phyloP scores from a whole-genome alignment of 2,888 invertebrate species.

The Sycophila texana region DNA sequence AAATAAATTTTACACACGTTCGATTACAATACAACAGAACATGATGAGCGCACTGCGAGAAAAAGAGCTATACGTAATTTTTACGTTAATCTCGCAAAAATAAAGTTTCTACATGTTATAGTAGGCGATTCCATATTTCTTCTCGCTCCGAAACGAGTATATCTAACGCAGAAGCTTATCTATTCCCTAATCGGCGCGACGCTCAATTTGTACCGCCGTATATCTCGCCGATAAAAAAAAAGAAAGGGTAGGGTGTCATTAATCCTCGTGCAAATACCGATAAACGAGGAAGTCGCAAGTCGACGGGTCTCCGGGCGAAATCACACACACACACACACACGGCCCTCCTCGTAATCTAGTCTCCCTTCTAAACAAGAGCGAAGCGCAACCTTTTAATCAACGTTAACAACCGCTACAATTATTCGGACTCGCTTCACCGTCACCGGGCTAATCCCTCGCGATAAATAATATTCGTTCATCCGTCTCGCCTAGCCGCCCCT shows the following conservation, averaged over 20 bases:
- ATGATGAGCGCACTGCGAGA: background rate
- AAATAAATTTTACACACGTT: background rate
- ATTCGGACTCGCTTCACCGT: constrained; percentile 33
- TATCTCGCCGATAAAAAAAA: background rate
- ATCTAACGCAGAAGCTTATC: too few species aligned
- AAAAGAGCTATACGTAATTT: too few species aligned
- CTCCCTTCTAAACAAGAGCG: background rate
- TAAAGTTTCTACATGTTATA: too few species aligned
- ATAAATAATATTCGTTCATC: constrained; percentile 56
- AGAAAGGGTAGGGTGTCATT: too few species aligned
- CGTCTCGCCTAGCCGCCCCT: constrained; percentile 26
- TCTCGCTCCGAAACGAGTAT: too few species aligned
- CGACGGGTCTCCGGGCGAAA: too few species aligned
- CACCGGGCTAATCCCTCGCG: constrained; percentile 5
- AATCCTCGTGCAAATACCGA: too few species aligned
- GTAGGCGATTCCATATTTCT: too few species aligned
- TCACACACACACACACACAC: background rate
- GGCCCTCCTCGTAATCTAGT: constrained; percentile 36
- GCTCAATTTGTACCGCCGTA: background rate
- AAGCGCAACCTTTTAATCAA: constrained; percentile 55
- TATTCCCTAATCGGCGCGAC: too few species aligned
- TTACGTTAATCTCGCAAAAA: too few species aligned
- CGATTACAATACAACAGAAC: background rate
- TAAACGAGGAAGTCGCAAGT: too few species aligned
- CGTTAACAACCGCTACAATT: constrained; percentile 54